These are phyloP conservation scores for Morpho deidamia DNA, from an alignment of 2,888 invertebrate genomes.

Conservation along the genomic window DNA sequence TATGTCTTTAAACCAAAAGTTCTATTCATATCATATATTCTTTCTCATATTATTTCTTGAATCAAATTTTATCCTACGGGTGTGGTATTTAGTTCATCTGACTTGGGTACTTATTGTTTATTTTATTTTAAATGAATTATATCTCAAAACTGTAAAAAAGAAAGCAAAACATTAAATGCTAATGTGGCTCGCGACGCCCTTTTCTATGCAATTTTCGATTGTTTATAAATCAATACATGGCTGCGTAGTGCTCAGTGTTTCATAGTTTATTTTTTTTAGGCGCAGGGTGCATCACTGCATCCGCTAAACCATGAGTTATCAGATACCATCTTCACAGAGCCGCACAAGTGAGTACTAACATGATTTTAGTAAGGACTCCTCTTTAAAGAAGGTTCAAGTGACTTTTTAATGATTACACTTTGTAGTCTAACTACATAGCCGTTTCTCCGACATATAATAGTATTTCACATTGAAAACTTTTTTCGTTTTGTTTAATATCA, in stretches of 20 bases:
- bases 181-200: conserved; percentile 30
- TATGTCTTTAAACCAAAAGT: conserved; percentile 29
- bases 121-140: conserved; percentile 53
- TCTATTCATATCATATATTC: not conserved
- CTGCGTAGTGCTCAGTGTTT: conserved; percentile 40
- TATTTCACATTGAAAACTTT: not conserved
- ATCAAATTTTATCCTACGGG: conserved; percentile 47
- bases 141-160: conserved; percentile 34
- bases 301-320: conserved; percentile 90
- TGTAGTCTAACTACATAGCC: conserved; percentile 30
- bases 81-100: conserved; percentile 66
- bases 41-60: conserved; percentile 18
- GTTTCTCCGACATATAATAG: not conserved
- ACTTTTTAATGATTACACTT: no score
- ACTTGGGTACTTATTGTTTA: conserved; percentile 51
- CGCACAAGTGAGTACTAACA: conserved; percentile 85
- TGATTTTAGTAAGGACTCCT: not conserved
- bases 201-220: conserved; percentile 22
- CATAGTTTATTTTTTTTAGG: conserved; percentile 65
- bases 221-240: conserved; percentile 44
- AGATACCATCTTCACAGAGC: conserved; percentile 88
- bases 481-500: no score
- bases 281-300: conserved; percentile 80
- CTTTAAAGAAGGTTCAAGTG: no score
- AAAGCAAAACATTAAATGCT: conserved; percentile 33